Conservation (phyloP, 2,797 vertebrate genomes). For the Sebastes miniatus region DNA sequence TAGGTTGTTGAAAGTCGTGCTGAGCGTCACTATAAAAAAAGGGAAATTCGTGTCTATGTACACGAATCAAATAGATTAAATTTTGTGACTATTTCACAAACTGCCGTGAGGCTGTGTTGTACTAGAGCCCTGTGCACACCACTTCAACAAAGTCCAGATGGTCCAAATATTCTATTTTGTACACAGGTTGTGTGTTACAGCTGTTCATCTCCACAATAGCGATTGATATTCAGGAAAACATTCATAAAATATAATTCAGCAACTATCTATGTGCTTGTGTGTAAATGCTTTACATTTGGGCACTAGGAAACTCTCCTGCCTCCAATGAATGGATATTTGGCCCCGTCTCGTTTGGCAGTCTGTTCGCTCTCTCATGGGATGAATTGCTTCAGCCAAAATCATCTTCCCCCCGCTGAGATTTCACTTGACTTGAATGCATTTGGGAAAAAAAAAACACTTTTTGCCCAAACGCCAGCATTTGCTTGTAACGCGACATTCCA, state of each 20-base stretch:
- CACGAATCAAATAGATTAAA: too few relatives aligned
- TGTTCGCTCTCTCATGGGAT: constrained; percentile 21
- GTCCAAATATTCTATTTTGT: neutral
- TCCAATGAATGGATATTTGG: constrained; percentile 14
- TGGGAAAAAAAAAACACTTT: neutral
- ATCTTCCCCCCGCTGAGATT: constrained; percentile 21
- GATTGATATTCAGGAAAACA: neutral
- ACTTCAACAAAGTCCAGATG: neutral
- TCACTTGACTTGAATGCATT: constrained; percentile 21
- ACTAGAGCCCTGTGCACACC: neutral
- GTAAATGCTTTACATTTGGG: neutral
- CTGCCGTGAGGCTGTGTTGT: too few relatives aligned
- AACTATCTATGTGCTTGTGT: neutral
- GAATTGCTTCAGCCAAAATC: constrained; percentile 31
- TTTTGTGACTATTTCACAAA: too few relatives aligned
- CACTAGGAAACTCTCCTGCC: constrained; percentile 3
- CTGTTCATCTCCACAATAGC: neutral
- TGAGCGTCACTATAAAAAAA: too few relatives aligned
- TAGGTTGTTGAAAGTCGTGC: too few relatives aligned
- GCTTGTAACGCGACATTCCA: constrained; percentile 28
- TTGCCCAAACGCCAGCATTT: neutral
- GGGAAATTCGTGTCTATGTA: too few relatives aligned
- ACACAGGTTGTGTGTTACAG: neutral
- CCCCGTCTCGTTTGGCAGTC: constrained; percentile 27
- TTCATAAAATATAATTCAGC: neutral